Evolutionary conservation across 1,140 invertebrate species (phyloP), one percentile per base, ranked within the genome.

Genomic region (Psix sp.): DNA sequence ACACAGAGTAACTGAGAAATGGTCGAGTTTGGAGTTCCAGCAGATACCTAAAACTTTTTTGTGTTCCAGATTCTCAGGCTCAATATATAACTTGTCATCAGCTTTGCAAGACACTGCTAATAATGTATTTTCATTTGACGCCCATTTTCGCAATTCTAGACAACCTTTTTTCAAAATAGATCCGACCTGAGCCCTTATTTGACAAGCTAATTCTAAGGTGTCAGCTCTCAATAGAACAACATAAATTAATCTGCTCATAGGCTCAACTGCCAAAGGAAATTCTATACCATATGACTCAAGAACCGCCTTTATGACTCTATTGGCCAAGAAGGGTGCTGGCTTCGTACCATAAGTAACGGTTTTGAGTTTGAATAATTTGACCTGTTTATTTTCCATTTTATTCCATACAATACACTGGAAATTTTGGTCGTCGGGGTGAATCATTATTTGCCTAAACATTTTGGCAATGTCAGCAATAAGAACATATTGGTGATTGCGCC

Each of bases 371-470:
- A 43, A 43, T 3, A 5, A 16, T 3, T 7, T 3, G 18, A n/a
- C 10, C 5, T 11, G 1, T 7, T 13, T 0, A 21, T 18, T 17
- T 11, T 29, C 0, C 13, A 5, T 5, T n/a, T 17, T 5, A 11
- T 7, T 9, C 36, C 36, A 17, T 6, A 16, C 5, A 3, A 54
- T 54, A 9, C 9, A 26, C 11, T 54, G 51, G n/a, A 26, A 54
- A 0, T 0, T 4, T 5, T 35, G 13, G 5, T 54, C 21, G 0
- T 13, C 13, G 14, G 1, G 0, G 3, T 14, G 18, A 11, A 43
- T 10, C 0, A 13, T 13, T 5, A 35, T 35, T 14, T 13, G 33
- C 10, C 33, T 11, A 14, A 35, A 39, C 36, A 39, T 39, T 17
- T 39, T 39, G 36, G 36, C n/a, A 9, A 39, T 17, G 36, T 39